Percentiles rank a stretch among this genome's conserved stretches.
phyloP scores from a whole-genome alignment of 1,140 invertebrate species.

The Meloidogyne exigua region DNA sequence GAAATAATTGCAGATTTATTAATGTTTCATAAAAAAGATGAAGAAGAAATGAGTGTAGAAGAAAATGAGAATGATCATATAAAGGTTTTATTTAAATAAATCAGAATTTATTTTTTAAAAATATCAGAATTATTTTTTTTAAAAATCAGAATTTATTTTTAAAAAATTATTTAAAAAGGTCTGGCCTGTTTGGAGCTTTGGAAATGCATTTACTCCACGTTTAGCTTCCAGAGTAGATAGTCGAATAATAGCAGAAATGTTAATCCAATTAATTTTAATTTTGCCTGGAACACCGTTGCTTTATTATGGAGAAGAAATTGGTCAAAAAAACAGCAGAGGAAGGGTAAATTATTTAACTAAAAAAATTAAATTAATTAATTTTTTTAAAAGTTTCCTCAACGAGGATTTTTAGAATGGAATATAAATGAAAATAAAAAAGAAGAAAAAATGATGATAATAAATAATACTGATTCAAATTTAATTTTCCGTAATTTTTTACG shows the following conservation, averaged over 20 bases:
- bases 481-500: constrained; percentile 31
- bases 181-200: constrained; percentile 48
- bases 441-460: neutral
- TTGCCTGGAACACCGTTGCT: constrained; percentile 46
- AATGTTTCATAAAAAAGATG: constrained; percentile 27
- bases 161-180: constrained; percentile 13
- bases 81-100: neutral
- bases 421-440: neutral
- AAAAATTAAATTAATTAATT: neutral
- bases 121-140: too few relatives aligned
- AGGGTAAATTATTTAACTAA: neutral
- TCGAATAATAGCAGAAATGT: constrained; percentile 40
- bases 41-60: neutral
- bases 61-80: neutral
- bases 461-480: neutral
- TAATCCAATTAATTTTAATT: constrained; percentile 44
- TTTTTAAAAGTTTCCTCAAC: constrained; percentile 8
- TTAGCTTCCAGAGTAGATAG: constrained; percentile 36
- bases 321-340: constrained; percentile 23
- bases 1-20: constrained; percentile 45
- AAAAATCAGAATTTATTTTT: neutral
- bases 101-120: neutral
- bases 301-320: constrained; percentile 53
- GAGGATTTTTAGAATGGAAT: constrained; percentile 6
- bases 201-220: constrained; percentile 35